Base-by-base conservation (phyloP, 1,140 invertebrate species). In the Thalassaphorura encarpata region DNA sequence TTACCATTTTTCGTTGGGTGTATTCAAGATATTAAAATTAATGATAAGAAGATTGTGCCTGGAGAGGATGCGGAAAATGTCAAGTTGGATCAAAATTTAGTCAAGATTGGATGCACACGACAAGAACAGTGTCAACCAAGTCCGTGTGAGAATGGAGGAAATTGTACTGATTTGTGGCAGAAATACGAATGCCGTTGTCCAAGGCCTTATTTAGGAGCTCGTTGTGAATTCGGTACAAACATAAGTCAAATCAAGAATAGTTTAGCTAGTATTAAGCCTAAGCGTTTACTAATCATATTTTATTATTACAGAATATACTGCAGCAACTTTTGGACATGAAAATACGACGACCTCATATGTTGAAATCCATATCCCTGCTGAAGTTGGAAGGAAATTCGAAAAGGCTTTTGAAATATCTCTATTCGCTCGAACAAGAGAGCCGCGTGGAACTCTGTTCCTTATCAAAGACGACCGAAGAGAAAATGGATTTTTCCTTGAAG, bases 261-360 rank as follows among this genome's bases (percentile, higher is more conserved):
- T 36, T 21, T 2, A 29, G 54, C 26, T 54, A 21, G 23, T 50
- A 26, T 41, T 31, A 33, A 18, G 16, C 28, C 5, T 15, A 50
- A 56, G 40, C 15, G 19, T 50, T 16, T 16, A 40, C 27, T 52
- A 24, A 26, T 56, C 6, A n/a, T 48, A 4, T 29, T 65, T 57
- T 62, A 52, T 64, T 6, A 6, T 67, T 71, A 27, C 62, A 85
- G 82, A 83, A 71, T 84, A 89, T 72, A 88, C 84, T 18, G 86
- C 89, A 5, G 89, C 87, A 0, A 95, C 91, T 1, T 95, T 95
- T 74, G 87, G 88, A 0, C 80, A 91, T 63, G 88, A 92, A 70
- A 81, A 86, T 54, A 83, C 81, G 0, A 80, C 74, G 0, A 77
- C 79, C 64, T 83, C 83, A 58, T 77, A 84, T 55, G 85, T 85